phyloP scores from a whole-genome alignment of 2,113 vertebrate genomes.

The Microcebus lehilahytsara region DNA sequence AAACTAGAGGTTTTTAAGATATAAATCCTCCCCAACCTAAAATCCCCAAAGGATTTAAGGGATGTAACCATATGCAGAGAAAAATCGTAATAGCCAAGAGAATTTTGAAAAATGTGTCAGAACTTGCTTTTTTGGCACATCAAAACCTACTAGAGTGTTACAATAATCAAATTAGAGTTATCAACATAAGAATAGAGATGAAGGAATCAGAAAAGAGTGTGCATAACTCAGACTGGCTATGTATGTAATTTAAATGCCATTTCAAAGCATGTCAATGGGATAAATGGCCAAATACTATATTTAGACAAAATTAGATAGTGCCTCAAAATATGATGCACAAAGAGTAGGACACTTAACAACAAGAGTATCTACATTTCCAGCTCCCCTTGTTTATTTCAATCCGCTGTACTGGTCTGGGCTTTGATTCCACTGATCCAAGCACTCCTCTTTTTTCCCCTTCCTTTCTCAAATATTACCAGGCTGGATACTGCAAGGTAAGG shows the following conservation, averaged over 20 bases:
- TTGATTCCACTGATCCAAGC: neutral
- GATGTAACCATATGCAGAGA: accelerated
- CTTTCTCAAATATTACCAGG: neutral
- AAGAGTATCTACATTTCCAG: neutral
- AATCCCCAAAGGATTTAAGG: neutral
- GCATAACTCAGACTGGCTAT: neutral
- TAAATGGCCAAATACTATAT: neutral
- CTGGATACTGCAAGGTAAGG: neutral
- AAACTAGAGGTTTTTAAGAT: neutral
- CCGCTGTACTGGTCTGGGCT: neutral
- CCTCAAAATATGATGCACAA: neutral
- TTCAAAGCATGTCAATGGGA: constrained; percentile 2
- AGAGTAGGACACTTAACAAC: neutral
- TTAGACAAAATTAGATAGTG: neutral
- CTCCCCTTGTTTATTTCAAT: neutral
- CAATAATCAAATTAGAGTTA: neutral
- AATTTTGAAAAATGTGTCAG: neutral
- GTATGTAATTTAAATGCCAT: neutral
- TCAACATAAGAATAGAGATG: neutral
- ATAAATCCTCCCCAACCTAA: neutral
- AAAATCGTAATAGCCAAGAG: neutral
- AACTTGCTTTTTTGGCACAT: neutral
- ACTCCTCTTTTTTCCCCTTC: neutral
- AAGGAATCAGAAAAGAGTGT: neutral
- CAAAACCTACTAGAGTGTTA: neutral